Evolutionary conservation across 2,888 invertebrate genomes (phyloP), one percentile per base, ranked within the genome.

Genomic region (Hydriomena furcata): DNA sequence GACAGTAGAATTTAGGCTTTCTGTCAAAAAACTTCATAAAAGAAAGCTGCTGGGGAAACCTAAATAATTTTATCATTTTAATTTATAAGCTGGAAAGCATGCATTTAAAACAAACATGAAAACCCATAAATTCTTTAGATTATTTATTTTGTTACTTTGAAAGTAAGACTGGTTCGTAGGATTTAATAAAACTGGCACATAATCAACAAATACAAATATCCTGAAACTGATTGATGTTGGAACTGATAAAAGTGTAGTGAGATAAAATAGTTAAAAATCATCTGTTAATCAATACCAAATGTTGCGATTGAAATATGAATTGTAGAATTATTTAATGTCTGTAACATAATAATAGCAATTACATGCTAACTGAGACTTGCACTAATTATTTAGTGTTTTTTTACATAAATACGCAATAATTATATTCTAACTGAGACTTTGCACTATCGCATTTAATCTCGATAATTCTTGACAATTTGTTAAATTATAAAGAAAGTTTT

Each of bases 161-260:
- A 40, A 37, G 38, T 52, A 49, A 81, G 82, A 83, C 82, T 84
- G 76, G 74, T 77, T 84, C 84, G 82, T 69, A 76, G 82, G 80
- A 79, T 76, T 61, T 65, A 65, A 65, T 2, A 17, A 63, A 76
- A 76, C 73, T 76, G 75, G 71, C 77, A 72, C 72, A 65, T 61
- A 56, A 27, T 50, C 38, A 56, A 57, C 51, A 56, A 31, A 37
- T 24, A 25, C 7, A 45, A 37, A 25, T 41, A 36, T 24, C 32
- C 17, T n/a, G 25, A n/a, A 3, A 10, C 12, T 4, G 11, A 20
- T 13, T 12, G n/a, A 13, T 13, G 12, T 24, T 11, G 11, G 11
- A 11, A 24, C 23, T n/a, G n/a, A 24, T 23, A 5, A 42, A 20
- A 30, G 32, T 17, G 17, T 42, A 4, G 7, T 20, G 27, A 4